Evolutionary conservation across 53 echinoderm and acorn worm species (phyloP).

Genomic region (Holothuria leucospilota): DNA sequence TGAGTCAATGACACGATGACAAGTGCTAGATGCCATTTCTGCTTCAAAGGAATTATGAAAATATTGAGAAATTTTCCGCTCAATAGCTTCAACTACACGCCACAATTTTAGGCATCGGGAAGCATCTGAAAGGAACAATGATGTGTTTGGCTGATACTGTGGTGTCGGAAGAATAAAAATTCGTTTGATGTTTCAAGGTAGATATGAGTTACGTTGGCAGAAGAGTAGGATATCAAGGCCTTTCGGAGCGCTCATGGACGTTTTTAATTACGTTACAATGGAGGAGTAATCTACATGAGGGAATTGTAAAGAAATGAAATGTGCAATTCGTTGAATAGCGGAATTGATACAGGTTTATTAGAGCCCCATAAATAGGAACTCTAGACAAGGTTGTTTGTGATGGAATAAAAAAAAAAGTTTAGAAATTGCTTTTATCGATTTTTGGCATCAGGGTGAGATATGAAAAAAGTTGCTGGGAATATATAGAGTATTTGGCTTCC

Average conservation of each 20-base stretch:
- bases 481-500: too few species aligned
- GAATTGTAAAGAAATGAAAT: conserved; percentile 29
- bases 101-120: conserved; percentile 10
- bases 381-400: too few species aligned
- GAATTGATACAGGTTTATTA: conserved; percentile 37
- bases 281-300: conserved; percentile 24
- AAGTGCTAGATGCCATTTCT: not conserved
- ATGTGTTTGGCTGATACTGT: conserved; percentile 1
- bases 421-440: too few species aligned
- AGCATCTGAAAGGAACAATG: conserved; percentile 19
- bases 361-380: conserved; percentile 1
- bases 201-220: conserved; percentile 7
- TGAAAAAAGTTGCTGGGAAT: too few species aligned
- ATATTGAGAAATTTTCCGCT: conserved; percentile 45
- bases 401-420: too few species aligned
- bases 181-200: conserved; percentile 35
- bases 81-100: not conserved
- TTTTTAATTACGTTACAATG: conserved; percentile 40
- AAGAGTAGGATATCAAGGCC: conserved; percentile 37
- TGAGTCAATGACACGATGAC: conserved; percentile 7
- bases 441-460: too few species aligned
- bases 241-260: not conserved
- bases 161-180: conserved; percentile 32
- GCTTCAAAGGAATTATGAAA: conserved; percentile 17
- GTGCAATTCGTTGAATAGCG: conserved; percentile 17